Evolutionary conservation across 2,113 vertebrate species (phyloP).

Genomic region (Caranx melampygus): DNA sequence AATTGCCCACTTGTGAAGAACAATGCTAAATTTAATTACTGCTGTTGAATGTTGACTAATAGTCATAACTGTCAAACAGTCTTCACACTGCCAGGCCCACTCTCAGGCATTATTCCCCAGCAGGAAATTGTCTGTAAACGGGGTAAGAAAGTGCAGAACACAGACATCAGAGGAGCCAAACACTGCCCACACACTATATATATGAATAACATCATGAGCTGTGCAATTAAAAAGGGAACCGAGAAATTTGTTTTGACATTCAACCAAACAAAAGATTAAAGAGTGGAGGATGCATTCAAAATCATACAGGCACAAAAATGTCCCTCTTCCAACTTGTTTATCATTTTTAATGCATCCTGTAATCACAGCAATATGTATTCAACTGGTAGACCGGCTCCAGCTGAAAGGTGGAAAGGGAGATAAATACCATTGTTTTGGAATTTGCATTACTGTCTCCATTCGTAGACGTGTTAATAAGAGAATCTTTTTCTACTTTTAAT

Average conservation of each 20-base stretch:
- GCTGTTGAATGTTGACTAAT: slow-evolving; percentile 58
- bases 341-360: slow-evolving; percentile 41
- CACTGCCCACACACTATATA: slow-evolving; percentile 40
- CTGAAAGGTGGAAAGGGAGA: slow-evolving; percentile 46
- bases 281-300: slow-evolving; percentile 35
- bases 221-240: slow-evolving; percentile 57
- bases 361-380: slow-evolving; percentile 44
- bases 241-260: slow-evolving; percentile 64
- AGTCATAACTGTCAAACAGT: slow-evolving; percentile 52
- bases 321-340: slow-evolving; percentile 37
- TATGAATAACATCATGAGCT: slow-evolving; percentile 44
- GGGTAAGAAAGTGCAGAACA: slow-evolving; percentile 32
- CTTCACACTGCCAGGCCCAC: slow-evolving; percentile 29
- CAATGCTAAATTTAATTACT: slow-evolving; percentile 63
- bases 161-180: slow-evolving; percentile 45
- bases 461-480: neutral
- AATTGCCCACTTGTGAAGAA: slow-evolving; percentile 54
- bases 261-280: slow-evolving; percentile 65
- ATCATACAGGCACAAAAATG: slow-evolving; percentile 37
- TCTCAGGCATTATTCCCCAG: slow-evolving; percentile 42
- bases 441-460: slow-evolving; percentile 1
- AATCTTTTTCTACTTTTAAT: slow-evolving; percentile 23
- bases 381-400: neutral
- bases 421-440: slow-evolving; percentile 35
- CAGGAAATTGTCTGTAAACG: slow-evolving; percentile 35